Percentiles rank a stretch among this genome's conserved stretches.
Conservation (phyloP, 2,797 vertebrate genomes). For the Acrossocheilus fasciatus region DNA sequence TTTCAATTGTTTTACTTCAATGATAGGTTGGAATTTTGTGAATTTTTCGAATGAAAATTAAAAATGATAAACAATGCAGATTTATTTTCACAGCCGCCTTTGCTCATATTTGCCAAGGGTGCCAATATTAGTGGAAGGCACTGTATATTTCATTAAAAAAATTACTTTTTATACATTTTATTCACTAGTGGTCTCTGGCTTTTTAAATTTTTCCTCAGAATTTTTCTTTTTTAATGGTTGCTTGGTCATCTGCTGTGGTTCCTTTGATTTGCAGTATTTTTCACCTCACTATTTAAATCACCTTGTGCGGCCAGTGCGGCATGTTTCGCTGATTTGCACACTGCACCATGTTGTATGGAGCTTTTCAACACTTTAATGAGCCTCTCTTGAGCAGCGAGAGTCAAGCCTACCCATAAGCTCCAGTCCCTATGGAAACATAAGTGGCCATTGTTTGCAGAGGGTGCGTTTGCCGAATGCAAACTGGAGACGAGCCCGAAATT, state of each 20-base stretch:
- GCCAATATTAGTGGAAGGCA: too few species aligned
- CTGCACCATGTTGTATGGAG: conserved; percentile 28
- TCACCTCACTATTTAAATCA: conserved; percentile 15
- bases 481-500: conserved; percentile 76
- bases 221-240: background rate
- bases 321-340: conserved; percentile 28
- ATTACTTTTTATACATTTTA: too few species aligned
- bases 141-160: too few species aligned
- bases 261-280: conserved; percentile 18
- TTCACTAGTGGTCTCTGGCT: background rate
- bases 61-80: too few species aligned
- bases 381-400: conserved; percentile 46
- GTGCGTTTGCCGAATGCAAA: conserved; percentile 68
- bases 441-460: conserved; percentile 78
- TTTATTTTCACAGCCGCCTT: too few species aligned
- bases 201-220: background rate
- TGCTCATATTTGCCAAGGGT: too few species aligned
- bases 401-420: conserved; percentile 62
- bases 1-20: too few species aligned
- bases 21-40: too few species aligned
- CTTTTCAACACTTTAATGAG: conserved; percentile 40
- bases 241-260: background rate
- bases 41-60: too few species aligned
- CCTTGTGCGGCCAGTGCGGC: background rate
- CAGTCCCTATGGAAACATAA: conserved; percentile 80